Evolutionary conservation across 2,888 invertebrate genomes (phyloP).

Genomic region (Plebejus melissa): DNA sequence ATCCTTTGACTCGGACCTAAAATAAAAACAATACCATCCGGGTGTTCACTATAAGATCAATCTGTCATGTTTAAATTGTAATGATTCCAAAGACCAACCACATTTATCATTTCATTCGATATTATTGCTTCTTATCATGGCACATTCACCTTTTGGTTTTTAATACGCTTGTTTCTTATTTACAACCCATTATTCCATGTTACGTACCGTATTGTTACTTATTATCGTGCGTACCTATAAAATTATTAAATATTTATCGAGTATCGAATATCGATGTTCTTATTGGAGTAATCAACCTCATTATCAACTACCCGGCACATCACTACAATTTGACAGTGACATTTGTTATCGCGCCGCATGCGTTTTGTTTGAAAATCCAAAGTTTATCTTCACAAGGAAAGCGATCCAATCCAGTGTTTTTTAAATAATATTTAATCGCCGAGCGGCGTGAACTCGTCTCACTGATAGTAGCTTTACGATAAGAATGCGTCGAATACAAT

Average conservation of each 20-base stretch:
- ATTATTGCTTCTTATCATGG: conserved; percentile 4
- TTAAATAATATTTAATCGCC: conserved; percentile 1
- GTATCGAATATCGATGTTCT: neutral
- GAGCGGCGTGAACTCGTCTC: conserved; percentile 22
- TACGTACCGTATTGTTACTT: neutral
- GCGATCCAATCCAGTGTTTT: neutral
- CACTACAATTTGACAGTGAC: conserved; percentile 19
- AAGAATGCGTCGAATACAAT: conserved; percentile 45
- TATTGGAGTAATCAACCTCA: neutral
- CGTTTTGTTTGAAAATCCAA: conserved; percentile 32
- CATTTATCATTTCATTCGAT: conserved; percentile 4
- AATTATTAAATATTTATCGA: neutral
- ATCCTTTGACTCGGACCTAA: conserved; percentile 20
- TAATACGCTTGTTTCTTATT: neutral
- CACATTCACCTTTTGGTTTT: conserved; percentile 13
- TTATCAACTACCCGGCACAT: neutral
- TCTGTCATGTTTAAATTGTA: conserved; percentile 16
- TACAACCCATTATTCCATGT: neutral
- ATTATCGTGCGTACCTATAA: neutral
- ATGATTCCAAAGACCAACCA: conserved; percentile 15
- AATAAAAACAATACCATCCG: conserved; percentile 21
- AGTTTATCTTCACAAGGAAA: conserved; percentile 5
- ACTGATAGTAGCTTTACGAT: conserved; percentile 43
- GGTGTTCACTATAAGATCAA: conserved; percentile 5
- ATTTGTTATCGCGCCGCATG: conserved; percentile 21